Percentiles rank a stretch among this genome's conserved stretches.
phyloP scores from a whole-genome alignment of 2,888 invertebrate genomes.

The Leptopilina drosophilae region DNA sequence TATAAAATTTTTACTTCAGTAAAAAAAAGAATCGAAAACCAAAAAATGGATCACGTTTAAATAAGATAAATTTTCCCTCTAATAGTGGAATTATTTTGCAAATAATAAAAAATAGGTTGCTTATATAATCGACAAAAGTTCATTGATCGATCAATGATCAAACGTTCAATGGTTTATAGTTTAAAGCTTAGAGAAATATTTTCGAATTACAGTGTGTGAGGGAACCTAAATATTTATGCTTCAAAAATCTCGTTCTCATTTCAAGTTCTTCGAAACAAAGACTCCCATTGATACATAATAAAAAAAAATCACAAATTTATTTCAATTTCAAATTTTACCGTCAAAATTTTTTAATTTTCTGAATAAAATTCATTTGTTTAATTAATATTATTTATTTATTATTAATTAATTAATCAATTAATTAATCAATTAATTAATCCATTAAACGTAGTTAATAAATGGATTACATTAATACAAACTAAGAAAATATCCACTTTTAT shows the following conservation, averaged over 20 bases:
- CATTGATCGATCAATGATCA: constrained; percentile 42
- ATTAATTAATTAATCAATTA: too few relatives aligned
- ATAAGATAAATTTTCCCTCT: constrained; percentile 1
- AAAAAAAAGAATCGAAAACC: too few relatives aligned
- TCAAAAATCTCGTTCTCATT: constrained; percentile 45
- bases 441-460: too few relatives aligned
- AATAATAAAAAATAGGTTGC: constrained; percentile 6
- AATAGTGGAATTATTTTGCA: background rate
- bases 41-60: too few relatives aligned
- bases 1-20: too few relatives aligned
- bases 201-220: constrained; percentile 11
- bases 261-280: constrained; percentile 49
- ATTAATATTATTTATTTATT: background rate
- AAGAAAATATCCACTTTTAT: too few relatives aligned
- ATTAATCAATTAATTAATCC: too few relatives aligned
- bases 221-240: constrained; percentile 57
- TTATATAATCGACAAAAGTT: constrained; percentile 35
- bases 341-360: too few relatives aligned
- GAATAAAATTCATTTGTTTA: background rate
- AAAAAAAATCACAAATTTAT: constrained; percentile 10
- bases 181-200: constrained; percentile 25
- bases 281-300: constrained; percentile 46
- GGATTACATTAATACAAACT: too few relatives aligned
- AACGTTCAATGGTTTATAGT: constrained; percentile 6
- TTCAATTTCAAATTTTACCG: background rate